phyloP scores from a whole-genome alignment of 2,797 vertebrate species.

The Anas bernieri region DNA sequence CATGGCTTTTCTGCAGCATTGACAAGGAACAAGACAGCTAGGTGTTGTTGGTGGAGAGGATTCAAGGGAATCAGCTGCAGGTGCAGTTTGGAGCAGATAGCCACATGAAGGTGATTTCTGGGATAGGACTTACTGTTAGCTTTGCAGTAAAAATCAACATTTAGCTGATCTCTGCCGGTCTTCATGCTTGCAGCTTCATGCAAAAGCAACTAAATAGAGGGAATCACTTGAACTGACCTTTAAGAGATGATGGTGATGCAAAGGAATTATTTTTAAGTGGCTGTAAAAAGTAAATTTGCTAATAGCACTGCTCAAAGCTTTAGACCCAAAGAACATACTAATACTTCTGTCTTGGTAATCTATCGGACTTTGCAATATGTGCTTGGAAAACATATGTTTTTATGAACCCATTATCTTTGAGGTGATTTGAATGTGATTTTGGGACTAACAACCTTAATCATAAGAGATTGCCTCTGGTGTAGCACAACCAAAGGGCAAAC shows the following conservation, averaged over 20 bases:
- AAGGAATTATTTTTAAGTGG: background rate
- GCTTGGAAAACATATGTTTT: background rate
- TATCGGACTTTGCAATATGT: background rate
- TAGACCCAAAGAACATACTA: background rate
- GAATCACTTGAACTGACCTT: background rate
- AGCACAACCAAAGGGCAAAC: background rate
- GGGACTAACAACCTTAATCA: background rate
- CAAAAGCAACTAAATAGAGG: background rate
- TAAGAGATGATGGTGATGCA: background rate
- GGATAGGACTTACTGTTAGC: background rate
- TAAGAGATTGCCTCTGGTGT: background rate
- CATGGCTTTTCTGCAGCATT: background rate
- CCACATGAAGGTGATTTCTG: background rate
- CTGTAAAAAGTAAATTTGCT: background rate
- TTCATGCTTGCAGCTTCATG: background rate
- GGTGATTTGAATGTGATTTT: background rate
- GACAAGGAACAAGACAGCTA: background rate
- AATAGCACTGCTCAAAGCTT: background rate
- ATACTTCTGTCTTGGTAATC: accelerated
- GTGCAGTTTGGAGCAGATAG: background rate
- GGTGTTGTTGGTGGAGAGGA: background rate
- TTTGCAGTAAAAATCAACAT: background rate
- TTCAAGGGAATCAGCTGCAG: background rate
- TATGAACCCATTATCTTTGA: background rate
- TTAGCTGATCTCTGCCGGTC: background rate